Conservation (phyloP, 2,888 invertebrate genomes). For the Pristionchus maxplancki region DNA sequence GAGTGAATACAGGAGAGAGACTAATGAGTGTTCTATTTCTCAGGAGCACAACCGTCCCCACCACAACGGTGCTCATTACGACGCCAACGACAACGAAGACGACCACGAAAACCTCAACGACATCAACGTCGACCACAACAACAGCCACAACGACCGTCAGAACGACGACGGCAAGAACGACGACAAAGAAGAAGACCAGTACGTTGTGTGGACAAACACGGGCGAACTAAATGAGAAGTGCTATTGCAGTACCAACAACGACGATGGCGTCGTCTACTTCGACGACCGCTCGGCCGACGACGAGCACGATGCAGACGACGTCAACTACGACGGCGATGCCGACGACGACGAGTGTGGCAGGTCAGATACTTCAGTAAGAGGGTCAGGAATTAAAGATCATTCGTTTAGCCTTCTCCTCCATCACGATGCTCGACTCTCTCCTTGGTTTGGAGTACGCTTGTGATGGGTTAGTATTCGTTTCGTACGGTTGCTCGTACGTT, state of each 20-base stretch:
- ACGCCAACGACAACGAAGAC: background rate
- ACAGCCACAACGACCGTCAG: background rate
- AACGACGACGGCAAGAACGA: background rate
- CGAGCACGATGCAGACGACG: background rate
- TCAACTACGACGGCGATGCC: background rate
- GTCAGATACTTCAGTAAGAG: background rate
- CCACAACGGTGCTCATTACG: background rate
- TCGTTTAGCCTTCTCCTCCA: background rate
- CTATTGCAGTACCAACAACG: background rate
- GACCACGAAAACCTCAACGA: background rate
- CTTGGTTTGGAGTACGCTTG: slow-evolving; percentile 2
- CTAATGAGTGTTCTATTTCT: too few relatives aligned
- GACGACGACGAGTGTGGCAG: background rate
- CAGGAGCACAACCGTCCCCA: background rate
- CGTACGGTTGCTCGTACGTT: too few relatives aligned
- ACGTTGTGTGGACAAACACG: background rate
- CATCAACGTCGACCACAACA: background rate
- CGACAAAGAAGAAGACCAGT: background rate
- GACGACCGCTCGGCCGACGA: background rate
- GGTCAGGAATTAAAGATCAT: background rate
- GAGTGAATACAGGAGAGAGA: too few relatives aligned
- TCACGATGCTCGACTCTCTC: background rate
- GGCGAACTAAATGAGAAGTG: too few relatives aligned
- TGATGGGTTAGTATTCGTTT: too few relatives aligned
- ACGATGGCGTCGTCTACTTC: background rate